A percentile compares a stretch with the other conserved stretches of the same genome.
These are phyloP conservation scores for Momotus momota DNA, from an alignment of 2,797 vertebrate genomes.

Conservation along the genomic window DNA sequence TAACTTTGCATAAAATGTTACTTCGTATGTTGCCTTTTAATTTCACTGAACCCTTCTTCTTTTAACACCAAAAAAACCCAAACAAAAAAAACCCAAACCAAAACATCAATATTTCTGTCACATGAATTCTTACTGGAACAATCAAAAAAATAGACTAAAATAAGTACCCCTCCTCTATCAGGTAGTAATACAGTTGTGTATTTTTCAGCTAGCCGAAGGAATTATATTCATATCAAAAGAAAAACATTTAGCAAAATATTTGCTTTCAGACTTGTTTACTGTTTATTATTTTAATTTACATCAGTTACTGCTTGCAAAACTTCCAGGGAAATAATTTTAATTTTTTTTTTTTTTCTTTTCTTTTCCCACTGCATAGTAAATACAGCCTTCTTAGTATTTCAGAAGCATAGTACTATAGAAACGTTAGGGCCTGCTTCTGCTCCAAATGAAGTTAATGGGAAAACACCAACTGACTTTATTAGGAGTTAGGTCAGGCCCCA, in stretches of 20 bases:
- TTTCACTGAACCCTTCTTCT: conserved; percentile 21
- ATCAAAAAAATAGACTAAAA: not conserved
- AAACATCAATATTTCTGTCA: not conserved
- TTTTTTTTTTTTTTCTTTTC: not conserved
- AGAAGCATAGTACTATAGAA: conserved; percentile 58
- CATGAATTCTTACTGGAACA: not conserved
- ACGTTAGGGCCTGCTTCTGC: conserved; percentile 39
- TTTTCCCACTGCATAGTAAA: conserved; percentile 67
- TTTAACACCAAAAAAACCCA: not conserved
- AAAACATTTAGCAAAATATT: conserved; percentile 71
- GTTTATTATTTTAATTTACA: conserved; percentile 72
- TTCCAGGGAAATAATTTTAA: conserved; percentile 64
- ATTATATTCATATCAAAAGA: conserved; percentile 51
- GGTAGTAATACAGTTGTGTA: not conserved
- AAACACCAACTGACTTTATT: conserved; percentile 55
- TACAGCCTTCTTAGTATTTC: conserved; percentile 64
- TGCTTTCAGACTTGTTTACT: conserved; percentile 65
- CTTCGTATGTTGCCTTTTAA: conserved; percentile 37
- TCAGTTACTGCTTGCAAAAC: conserved; percentile 61
- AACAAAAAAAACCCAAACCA: too few species aligned
- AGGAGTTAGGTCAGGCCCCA: conserved; percentile 33
- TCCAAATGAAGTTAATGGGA: conserved; percentile 41
- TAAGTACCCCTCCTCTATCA: conserved; percentile 4
- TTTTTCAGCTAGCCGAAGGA: conserved; percentile 17
- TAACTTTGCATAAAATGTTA: not conserved